Conservation (phyloP, 2,888 invertebrate genomes). For the Acanthosepion lycidas region DNA sequence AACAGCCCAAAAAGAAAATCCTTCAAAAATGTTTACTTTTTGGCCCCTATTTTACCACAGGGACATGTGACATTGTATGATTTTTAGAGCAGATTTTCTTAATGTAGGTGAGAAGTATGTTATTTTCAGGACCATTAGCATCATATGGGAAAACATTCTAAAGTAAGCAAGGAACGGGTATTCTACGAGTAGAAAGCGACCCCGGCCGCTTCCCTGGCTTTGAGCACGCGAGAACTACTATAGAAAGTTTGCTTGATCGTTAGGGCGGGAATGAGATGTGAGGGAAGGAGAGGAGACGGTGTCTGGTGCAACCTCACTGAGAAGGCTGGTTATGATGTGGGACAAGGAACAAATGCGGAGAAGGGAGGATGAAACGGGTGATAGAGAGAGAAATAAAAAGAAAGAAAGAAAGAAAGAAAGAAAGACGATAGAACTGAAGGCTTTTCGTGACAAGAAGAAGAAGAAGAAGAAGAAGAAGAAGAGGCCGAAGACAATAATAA, state of each 20-base stretch:
- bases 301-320: background rate
- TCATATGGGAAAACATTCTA: background rate
- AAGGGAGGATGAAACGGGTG: no score
- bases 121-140: slow-evolving; percentile 33
- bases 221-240: background rate
- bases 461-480: background rate
- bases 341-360: no score
- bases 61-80: background rate
- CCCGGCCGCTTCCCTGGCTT: background rate
- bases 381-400: background rate
- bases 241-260: background rate
- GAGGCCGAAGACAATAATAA: no score
- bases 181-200: background rate
- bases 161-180: background rate
- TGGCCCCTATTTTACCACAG: background rate
- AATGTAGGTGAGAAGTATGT: slow-evolving; percentile 20
- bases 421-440: background rate
- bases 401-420: background rate
- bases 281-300: background rate
- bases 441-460: background rate
- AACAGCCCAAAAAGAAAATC: background rate
- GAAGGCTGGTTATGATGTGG: background rate
- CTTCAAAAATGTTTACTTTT: background rate
- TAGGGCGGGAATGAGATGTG: background rate
- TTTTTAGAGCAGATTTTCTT: slow-evolving; percentile 6